These are phyloP conservation scores for Drosophila orena DNA, from an alignment of 1,140 invertebrate genomes.

Conservation along the genomic window DNA sequence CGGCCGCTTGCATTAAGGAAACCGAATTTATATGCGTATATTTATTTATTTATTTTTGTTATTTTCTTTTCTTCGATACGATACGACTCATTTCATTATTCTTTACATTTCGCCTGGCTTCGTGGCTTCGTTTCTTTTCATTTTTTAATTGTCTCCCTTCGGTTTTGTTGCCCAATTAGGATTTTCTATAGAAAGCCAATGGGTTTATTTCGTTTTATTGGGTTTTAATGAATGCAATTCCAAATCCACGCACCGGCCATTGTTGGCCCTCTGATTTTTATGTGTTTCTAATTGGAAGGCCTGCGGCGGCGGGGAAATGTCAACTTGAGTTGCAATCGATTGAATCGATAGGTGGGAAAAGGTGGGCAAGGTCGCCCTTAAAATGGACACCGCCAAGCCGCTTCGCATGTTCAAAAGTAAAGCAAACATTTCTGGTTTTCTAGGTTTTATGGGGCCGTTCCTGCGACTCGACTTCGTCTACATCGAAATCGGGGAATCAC, in stretches of 20 bases:
- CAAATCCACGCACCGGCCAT: conserved; percentile 35
- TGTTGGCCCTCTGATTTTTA: conserved; percentile 47
- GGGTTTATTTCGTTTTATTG: conserved; percentile 77
- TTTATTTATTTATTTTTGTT: conserved; percentile 32
- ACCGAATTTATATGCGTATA: conserved; percentile 19
- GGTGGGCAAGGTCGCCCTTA: conserved; percentile 48
- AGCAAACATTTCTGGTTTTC: conserved; percentile 2
- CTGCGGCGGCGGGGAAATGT: conserved; percentile 9
- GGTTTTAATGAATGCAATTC: conserved; percentile 72
- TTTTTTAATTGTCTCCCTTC: conserved; percentile 68
- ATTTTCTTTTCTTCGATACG: conserved; percentile 5
- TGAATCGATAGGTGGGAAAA: conserved; percentile 24
- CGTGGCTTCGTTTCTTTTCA: conserved; percentile 67
- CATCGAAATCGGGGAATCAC: conserved; percentile 2
- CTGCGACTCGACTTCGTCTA: not conserved
- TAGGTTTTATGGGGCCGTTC: not conserved
- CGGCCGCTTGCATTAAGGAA: conserved; percentile 30
- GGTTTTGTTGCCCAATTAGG: conserved; percentile 73
- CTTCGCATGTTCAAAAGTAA: not conserved
- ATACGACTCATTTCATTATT: conserved; percentile 19
- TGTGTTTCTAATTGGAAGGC: conserved; percentile 59
- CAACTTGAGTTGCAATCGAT: conserved; percentile 10
- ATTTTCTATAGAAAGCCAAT: conserved; percentile 77
- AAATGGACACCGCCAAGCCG: conserved; percentile 5
- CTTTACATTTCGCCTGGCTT: conserved; percentile 49